Percentiles rank a stretch among this genome's conserved stretches.
Evolutionary conservation across 2,888 invertebrate species (phyloP).

Genomic region (Xanthia togata): DNA sequence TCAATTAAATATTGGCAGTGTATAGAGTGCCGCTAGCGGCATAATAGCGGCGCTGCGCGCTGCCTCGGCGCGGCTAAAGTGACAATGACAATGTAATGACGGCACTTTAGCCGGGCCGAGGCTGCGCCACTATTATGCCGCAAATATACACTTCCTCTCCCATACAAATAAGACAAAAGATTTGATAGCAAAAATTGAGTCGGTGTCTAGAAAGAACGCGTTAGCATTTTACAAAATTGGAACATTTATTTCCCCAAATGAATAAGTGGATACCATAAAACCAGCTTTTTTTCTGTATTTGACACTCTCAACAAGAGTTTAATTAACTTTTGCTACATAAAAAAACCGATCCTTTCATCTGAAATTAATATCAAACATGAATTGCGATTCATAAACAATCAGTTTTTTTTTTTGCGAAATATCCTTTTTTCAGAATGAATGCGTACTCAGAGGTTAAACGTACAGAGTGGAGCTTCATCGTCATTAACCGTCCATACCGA

Average conservation of each 20-base stretch:
- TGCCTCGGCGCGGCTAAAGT: no score
- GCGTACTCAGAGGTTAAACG: background rate
- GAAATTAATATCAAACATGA: constrained; percentile 47
- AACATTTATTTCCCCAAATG: constrained; percentile 9
- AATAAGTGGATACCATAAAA: constrained; percentile 24
- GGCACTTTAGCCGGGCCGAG: no score
- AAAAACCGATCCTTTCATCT: constrained; percentile 35
- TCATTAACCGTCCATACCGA: constrained; percentile 45
- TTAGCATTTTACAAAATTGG: background rate
- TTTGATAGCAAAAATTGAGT: background rate
- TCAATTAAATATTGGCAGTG: background rate
- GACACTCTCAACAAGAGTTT: constrained; percentile 23
- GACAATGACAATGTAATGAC: no score
- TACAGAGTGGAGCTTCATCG: constrained; percentile 3
- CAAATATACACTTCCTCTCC: no score
- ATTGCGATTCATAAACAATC: constrained; percentile 34
- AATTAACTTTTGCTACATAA: constrained; percentile 35
- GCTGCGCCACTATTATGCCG: no score
- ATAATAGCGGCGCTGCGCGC: no score
- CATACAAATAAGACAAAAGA: background rate
- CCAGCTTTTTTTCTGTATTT: constrained; percentile 29
- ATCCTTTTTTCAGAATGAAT: constrained; percentile 8
- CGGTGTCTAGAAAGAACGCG: background rate
- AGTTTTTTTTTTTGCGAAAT: constrained; percentile 10
- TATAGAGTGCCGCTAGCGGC: no score